Evolutionary conservation across 2,113 vertebrate species (phyloP), one percentile per base, ranked within the genome.

Genomic region (Telmatochromis brichardi): DNA sequence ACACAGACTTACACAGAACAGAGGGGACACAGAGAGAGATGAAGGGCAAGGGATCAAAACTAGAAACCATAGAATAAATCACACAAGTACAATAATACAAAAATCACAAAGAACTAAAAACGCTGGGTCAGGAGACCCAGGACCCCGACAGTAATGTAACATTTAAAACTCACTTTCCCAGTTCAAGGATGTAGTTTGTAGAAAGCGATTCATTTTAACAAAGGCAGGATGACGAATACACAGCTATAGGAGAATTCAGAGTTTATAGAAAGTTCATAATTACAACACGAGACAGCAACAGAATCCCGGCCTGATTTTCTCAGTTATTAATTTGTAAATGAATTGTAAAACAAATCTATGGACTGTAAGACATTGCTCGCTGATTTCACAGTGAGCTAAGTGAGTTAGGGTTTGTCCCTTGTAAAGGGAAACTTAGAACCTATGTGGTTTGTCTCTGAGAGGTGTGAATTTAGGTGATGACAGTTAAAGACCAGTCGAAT

Each of bases 171-270:
- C 33, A 6, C 21, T 47, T 47, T 19, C 21, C 40, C 68, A 45
- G 14, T 76, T 10, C 9, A 17, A 17, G 40, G 0, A 47, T 28
- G 40, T 2, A 0, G 40, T 73, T 26, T 2, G 37, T 33, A 33
- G 33, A 33, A 33, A 33, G 7, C 33, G 1, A 33, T 33, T 33
- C 33, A 28, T 28, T 28, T 28, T 28, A 28, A 28, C 28, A 28
- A 28, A 28, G 28, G 5, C 28, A 26, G 2, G 26, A 26, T 26
- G 26, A 26, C 26, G 4, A 26, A 26, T 26, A 26, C 26, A 26
- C 26, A 26, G 26, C 26, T 26, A 26, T 26, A 26, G 26, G 26
- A 26, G 26, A 26, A 26, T 26, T 26, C 26, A 26, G 26, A 28
- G 26, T 28, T 28, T 28, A 28, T 28, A 28, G 26, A 28, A 28